Evolutionary conservation across 2,888 invertebrate species (phyloP), one percentile per base, ranked within the genome.

Genomic region (Diaprepes abbreviatus): DNA sequence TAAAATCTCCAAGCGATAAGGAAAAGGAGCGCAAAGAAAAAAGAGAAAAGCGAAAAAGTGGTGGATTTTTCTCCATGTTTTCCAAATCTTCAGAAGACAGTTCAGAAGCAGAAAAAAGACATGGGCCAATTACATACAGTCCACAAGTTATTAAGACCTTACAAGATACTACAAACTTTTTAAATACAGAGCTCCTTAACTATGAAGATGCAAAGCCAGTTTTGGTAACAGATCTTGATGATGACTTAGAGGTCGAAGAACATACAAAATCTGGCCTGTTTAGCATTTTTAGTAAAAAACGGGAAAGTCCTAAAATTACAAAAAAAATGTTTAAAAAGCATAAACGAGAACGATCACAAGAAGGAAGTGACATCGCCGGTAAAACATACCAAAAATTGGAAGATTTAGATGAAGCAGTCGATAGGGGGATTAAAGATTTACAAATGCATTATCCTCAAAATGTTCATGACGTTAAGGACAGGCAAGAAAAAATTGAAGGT

Each of bases 151-250:
- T 72, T 33, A 72, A 65, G 45, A 71, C 72, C 3, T 66, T 80
- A 73, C 72, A 76, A 57, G 73, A 76, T 31, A 77, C 78, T 5
- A 71, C 75, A 10, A 68, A 74, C 33, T 79, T 81, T 59, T 67
- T 80, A 38, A 66, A 67, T 33, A 76, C 72, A 0, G 82, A 82
- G 76, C 24, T 80, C 3, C 73, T 76, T 28, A 74, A 77, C 17
- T 81, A 81, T 68, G 79, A 81, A 69, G 79, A 80, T 72, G 76
- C 75, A 1, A 77, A 79, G 70, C 74, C 72, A 21, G 71, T 75
- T 31, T 45, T 74, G 14, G 65, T 75, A 7, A 78, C 76, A 6
- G 78, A 78, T 63, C 57, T 76, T n/a, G 78, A 78, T 62, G 74
- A 75, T 40, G 76, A 77, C n/a, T 10, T 60, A 6, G 74, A 73